Base-by-base conservation (phyloP, 2,797 vertebrate species). In the Centropyge bicolor region DNA sequence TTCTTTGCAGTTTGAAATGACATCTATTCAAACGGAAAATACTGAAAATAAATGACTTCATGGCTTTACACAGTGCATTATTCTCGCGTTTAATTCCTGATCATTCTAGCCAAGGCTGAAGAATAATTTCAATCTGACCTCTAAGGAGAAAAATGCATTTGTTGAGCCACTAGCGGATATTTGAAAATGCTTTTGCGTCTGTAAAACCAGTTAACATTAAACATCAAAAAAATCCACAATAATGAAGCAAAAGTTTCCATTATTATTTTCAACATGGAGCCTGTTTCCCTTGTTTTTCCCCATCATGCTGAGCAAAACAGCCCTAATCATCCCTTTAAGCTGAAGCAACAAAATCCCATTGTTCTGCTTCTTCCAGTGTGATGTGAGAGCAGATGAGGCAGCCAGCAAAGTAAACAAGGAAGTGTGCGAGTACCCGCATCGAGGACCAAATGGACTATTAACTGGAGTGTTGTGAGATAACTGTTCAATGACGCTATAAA, bases 401-500 rank as follows among this genome's bases (percentile, higher is more conserved):
- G 64, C 67, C 49, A 27, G 68, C 57, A 55, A 60, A 49, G 60
- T 62, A 64, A 81, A 83, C 69, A 72, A 62, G 82, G 76, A 85
- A 75, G 70, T 73, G 82, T 67, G 70, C 20, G 40, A 78, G 79
- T 61, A 43, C 51, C 73, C 74, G 75, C 61, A 45, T 69, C 66
- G 49, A 76, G 54, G 76, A 70, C 63, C 43, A 64, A 61, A 84
- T 70, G 56, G 61, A 64, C 75, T 59, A 54, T 86, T 76, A 73
- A 55, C 62, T 36, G 51, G 8, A 81, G 70, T 63, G 74, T 57
- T 78, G 70, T 76, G 75, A 77, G 79, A 81, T 83, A 78, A 78
- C 74, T 48, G 56, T 74, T 88, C 62, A 84, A 74, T 82, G 68
- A 75, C 54, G 36, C 56, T 69, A 0, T 78, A 75, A 87, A 80